Evolutionary conservation across 2,888 invertebrate species (phyloP), one percentile per base, ranked within the genome.

Genomic region (Meliscaeva auricollis): DNA sequence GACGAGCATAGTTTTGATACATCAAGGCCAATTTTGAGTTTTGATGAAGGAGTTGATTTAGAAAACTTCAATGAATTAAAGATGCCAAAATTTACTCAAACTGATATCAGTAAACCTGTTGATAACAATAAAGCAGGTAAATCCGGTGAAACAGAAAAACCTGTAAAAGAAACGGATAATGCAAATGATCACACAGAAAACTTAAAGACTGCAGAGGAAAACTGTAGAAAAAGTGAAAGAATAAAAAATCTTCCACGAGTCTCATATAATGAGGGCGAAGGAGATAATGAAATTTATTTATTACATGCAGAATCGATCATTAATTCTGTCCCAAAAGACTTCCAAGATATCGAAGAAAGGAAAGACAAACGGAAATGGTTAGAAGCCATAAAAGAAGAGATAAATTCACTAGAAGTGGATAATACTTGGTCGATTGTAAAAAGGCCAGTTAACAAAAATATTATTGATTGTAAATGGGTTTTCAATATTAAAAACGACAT

Each of bases 21-120:
- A 66, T 87, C 89, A 72, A 89, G 89, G 82, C 87, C 88, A 26
- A 9, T 20, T 22, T 56, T 44, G 26, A 46, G 20, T 15, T 13
- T 52, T 50, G 58, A 66, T 60, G 48, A 74, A 68, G 32, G 20
- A 60, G 44, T 13, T 11, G 38, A 38, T 11, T 6, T 9, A 38
- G 38, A 13, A 38, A 38, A 11, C 35, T 38, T 38, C 35, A 38
- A 38, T 41, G 8, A 13, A 50, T 1, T 52, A 22, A 38, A 68
- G 38, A 68, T 41, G 41, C 52, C 52, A n/a, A 44, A 52, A 26
- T 35, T 9, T 54, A 68, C n/a, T 22, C n/a, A 68, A 15, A 44
- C 22, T 20, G 15, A 58, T 11, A 38, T 4, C 17, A 35, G 17
- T 56, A 9, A 60, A 20, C 35, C 44, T 60, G 20, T 15, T 44